phyloP scores from a whole-genome alignment of 1,140 invertebrate species.

The Nilaparvata lugens region DNA sequence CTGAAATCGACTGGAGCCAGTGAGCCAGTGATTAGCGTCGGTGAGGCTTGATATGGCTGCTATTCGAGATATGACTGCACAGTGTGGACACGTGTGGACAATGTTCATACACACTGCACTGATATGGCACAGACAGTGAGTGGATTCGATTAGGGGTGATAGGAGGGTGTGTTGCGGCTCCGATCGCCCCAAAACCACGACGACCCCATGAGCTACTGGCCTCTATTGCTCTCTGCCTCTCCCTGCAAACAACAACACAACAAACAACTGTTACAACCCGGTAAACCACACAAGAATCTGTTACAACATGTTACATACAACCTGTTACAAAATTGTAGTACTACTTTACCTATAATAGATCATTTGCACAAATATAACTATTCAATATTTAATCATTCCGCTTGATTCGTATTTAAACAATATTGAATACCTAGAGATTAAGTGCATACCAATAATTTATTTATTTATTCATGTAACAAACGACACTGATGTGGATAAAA shows the following conservation, averaged over 20 bases:
- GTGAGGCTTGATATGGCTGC: neutral
- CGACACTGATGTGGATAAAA: too few species aligned
- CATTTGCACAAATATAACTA: neutral
- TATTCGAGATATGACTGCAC: neutral
- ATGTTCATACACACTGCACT: neutral
- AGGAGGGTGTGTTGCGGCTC: neutral
- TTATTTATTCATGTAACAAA: too few species aligned
- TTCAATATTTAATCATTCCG: neutral
- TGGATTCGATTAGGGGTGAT: neutral
- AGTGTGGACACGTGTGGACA: neutral
- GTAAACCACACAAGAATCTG: too few species aligned
- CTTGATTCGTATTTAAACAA: neutral
- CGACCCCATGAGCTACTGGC: neutral
- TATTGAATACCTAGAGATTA: neutral
- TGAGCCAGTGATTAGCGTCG: too few species aligned
- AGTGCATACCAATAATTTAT: too few species aligned
- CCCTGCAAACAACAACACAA: neutral
- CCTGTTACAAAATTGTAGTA: neutral
- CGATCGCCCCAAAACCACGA: neutral
- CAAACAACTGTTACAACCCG: too few species aligned
- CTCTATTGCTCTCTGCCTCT: neutral
- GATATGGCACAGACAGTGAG: neutral
- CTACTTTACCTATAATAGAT: neutral
- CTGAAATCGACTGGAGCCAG: too few species aligned
- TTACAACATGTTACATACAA: neutral